Base-by-base conservation (phyloP, 2,797 vertebrate genomes). In the Melanotaenia pygmaea region DNA sequence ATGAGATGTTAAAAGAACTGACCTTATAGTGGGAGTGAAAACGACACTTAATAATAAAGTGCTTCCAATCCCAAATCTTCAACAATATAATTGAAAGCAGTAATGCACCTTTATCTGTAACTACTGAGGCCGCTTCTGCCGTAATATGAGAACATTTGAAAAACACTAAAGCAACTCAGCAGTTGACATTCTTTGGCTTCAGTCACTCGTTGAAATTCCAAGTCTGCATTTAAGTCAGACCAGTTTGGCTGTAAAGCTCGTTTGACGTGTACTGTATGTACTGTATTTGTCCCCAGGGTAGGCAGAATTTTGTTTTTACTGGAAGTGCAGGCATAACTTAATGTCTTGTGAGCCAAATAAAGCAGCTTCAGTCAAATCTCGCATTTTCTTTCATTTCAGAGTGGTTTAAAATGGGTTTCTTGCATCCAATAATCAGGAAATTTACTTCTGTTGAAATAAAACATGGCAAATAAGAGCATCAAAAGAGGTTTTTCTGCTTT, bases 181-280 rank as follows among this genome's bases (percentile, higher is more conserved):
- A 47, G 66, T 67, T 73, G 28, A 59, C 30, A 12, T 14, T 26
- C 38, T 32, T 54, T 62, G n/a, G 35, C 53, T 74, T 32, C 40
- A 38, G 35, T 2, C 76, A 59, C 8, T 62, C 67, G 18, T 0
- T 70, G 26, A 59, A 30, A 9, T 67, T 68, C 37, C 50, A 26
- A 26, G 30, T 8, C 40, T 12, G 37, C 65, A n/a, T 47, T n/a
- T n/a, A 20, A 20, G 84, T 73, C 79, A 69, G 62, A 81, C 26
- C 61, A 43, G 50, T 67, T 74, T 72, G 54, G 37, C 58, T 59
- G 26, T 2, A 10, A 26, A 58, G 50, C 20, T 57, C 64, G 5
- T 5, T 54, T 38, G 22, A 57, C 35, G 12, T 63, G 30, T 8
- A 47, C 67, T 54, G 62, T 28, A 54, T 18, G 8, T 28, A 16